Conservation (phyloP, 2,888 invertebrate genomes). For the Mesopsocus fuscifrons region DNA sequence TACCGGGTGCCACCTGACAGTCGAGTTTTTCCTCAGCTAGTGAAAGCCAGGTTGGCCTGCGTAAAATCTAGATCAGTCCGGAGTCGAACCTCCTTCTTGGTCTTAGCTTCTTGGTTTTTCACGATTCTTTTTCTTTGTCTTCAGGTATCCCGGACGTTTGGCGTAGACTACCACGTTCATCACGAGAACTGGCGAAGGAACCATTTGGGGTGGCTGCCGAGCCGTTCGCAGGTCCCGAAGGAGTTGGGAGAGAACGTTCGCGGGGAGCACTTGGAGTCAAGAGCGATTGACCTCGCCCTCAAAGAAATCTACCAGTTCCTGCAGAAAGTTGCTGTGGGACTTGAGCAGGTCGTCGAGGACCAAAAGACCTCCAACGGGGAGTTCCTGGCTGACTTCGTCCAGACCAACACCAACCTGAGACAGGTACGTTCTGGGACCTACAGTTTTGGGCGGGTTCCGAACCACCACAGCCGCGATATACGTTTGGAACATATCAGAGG, state of each 20-base stretch:
- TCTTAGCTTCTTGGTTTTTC: no score
- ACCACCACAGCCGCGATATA: no score
- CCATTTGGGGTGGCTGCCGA: constrained; percentile 32
- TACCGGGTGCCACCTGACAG: no score
- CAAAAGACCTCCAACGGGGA: constrained; percentile 29
- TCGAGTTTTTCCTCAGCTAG: no score
- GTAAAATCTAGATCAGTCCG: no score
- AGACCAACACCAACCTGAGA: constrained; percentile 38
- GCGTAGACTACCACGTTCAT: constrained; percentile 24
- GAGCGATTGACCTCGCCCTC: no score
- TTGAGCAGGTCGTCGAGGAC: constrained; percentile 43
- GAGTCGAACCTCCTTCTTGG: no score
- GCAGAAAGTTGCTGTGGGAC: constrained; percentile 49
- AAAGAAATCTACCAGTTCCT: constrained; percentile 42
- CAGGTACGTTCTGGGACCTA: constrained; percentile 29
- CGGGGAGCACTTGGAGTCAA: constrained; percentile 23
- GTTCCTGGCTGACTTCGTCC: constrained; percentile 32
- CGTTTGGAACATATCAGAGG: no score
- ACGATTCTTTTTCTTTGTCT: no score
- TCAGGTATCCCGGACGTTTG: constrained; percentile 29
- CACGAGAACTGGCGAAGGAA: constrained; percentile 26
- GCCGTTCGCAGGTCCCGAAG: constrained; percentile 28
- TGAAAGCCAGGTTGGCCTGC: no score
- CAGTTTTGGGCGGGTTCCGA: no score
- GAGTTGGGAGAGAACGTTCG: constrained; percentile 26